Percentiles rank a stretch among this genome's conserved stretches.
Conservation (phyloP, 2,113 vertebrate species). For the Gopherus flavomarginatus region DNA sequence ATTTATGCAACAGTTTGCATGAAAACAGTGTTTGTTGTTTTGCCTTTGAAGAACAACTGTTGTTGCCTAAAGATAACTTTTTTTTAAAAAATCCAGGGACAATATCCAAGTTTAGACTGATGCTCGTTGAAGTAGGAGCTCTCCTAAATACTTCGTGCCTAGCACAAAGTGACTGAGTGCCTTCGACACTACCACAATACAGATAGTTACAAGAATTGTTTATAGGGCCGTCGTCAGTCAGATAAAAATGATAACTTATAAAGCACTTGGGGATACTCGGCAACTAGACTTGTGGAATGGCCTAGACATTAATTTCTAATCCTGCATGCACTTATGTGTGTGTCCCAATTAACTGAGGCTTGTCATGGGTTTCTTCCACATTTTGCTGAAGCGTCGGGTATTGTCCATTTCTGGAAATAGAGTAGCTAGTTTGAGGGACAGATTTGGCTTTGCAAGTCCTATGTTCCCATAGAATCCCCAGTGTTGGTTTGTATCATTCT, state of each 20-base stretch:
- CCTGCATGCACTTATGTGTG: background rate
- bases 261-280: background rate
- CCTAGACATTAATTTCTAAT: background rate
- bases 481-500: background rate
- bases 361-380: background rate
- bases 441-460: background rate
- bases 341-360: background rate
- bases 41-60: background rate
- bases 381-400: background rate
- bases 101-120: background rate
- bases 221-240: background rate
- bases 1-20: background rate
- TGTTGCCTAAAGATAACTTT: background rate
- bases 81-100: background rate
- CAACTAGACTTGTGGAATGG: background rate
- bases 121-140: background rate
- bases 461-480: background rate
- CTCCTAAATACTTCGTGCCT: background rate
- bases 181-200: background rate
- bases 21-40: no score
- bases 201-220: background rate
- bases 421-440: fast-evolving
- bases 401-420: background rate
- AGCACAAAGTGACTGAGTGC: background rate
- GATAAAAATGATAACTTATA: background rate